Evolutionary conservation across 1,140 invertebrate species (phyloP).

Genomic region (Cydia amplana): DNA sequence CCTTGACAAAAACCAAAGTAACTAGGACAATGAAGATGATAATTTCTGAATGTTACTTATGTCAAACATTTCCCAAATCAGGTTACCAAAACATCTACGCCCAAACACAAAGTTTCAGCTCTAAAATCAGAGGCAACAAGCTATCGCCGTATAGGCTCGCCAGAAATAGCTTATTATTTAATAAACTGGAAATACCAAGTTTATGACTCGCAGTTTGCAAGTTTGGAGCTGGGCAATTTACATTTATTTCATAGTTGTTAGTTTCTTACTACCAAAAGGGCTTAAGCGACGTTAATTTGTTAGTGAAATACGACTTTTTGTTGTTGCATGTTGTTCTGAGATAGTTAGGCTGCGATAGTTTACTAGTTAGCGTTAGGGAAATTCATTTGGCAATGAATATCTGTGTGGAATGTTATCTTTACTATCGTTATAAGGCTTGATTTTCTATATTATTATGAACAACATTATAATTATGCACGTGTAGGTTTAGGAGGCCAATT

Average conservation of each 20-base stretch:
- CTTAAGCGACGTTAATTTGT: background rate
- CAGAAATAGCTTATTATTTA: constrained; percentile 50
- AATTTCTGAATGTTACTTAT: no score
- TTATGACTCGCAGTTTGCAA: constrained; percentile 47
- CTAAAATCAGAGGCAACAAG: background rate
- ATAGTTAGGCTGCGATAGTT: constrained; percentile 3
- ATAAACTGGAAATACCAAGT: constrained; percentile 51
- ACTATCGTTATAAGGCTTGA: background rate
- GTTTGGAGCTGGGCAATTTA: constrained; percentile 50
- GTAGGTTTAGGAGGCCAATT: no score
- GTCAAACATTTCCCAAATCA: background rate
- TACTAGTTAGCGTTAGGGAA: constrained; percentile 8
- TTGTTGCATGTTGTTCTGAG: background rate
- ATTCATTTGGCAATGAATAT: constrained; percentile 12
- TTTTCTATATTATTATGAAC: no score
- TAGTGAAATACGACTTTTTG: background rate
- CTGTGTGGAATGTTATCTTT: background rate
- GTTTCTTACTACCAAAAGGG: background rate
- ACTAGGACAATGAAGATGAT: no score
- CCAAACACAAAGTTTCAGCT: background rate
- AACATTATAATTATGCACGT: no score
- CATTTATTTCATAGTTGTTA: constrained; percentile 47
- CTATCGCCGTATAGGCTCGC: constrained; percentile 33
- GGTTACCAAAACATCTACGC: background rate
- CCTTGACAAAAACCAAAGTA: no score